phyloP scores from a whole-genome alignment of 2,113 vertebrate genomes.

The Amblyornis subalaris region DNA sequence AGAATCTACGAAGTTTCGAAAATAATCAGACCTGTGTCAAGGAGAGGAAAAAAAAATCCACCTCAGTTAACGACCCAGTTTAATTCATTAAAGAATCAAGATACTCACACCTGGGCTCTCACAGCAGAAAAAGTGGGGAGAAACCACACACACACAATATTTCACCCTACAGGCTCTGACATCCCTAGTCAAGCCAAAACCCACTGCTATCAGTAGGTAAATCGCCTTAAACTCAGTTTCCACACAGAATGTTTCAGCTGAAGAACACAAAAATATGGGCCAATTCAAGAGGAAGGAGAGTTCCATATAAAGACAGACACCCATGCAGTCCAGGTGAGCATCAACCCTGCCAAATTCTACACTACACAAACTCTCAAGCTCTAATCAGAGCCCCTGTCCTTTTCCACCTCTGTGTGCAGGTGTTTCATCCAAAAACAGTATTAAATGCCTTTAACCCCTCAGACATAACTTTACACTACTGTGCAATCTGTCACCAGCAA shows the following conservation, averaged over 20 bases:
- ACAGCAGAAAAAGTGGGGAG: neutral
- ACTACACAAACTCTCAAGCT: neutral
- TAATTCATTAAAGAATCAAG: neutral
- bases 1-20: conserved; percentile 98
- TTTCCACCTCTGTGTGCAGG: neutral
- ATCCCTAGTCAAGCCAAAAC: neutral
- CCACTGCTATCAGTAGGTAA: neutral
- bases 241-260: neutral
- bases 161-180: neutral
- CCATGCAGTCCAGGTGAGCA: neutral
- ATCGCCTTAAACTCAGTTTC: neutral
- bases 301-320: neutral
- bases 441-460: neutral
- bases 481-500: neutral
- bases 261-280: neutral
- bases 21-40: conserved; percentile 92
- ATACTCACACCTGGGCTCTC: neutral
- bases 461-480: neutral
- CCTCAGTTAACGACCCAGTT: conserved; percentile 32
- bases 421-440: neutral
- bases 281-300: neutral
- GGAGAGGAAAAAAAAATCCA: neutral
- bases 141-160: neutral
- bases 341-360: neutral
- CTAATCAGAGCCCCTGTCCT: neutral